Base-by-base conservation (phyloP, 2,113 vertebrate genomes). In the Brachionichthys hirsutus region DNA sequence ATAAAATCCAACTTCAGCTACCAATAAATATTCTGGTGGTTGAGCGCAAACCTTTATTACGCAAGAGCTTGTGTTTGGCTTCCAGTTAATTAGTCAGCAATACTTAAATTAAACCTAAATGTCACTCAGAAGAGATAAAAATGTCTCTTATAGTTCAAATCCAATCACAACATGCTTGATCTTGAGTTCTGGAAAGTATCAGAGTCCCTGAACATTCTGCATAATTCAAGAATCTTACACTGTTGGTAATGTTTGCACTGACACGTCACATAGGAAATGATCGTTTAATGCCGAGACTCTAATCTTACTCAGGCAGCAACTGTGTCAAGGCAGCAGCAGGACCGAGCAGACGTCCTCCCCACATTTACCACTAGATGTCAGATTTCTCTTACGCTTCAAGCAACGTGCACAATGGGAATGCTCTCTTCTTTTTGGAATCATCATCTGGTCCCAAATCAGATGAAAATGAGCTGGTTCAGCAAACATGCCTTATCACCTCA, bases 341-440 rank as follows among this genome's bases (percentile, higher is more conserved):
- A 30, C 24, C 3, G 4, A 34, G 13, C 36, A 17, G 30, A 7
- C 12, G 3, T 58, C 57, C 30, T 69, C 41, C 40, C 46, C 30
- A 19, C 24, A 14, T 58, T 44, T 16, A 35, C 87, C 89, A 89
- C 86, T 83, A 91, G 90, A 54, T 88, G 89, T 82, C 90, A 87
- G 55, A 36, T 78, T 70, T 73, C 68, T 56, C 72, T 69, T 45
- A 35, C 40, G 56, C 8, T 63, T 40, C 9, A 41, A 40, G 20
- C 36, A 30, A 30, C 24, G 5, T 30, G 24, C 24, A 30, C 24
- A 30, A 30, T 30, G 24, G 24, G 5, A 30, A 6, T 30, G 24
- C 24, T 8, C 24, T 45, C 30, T 63, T 54, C 46, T 22, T 64
- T 35, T 51, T 46, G 17, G 24, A 22, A 53, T 56, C 38, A 49